Evolutionary conservation across 2,888 invertebrate species (phyloP).

Genomic region (Muscina levida): DNA sequence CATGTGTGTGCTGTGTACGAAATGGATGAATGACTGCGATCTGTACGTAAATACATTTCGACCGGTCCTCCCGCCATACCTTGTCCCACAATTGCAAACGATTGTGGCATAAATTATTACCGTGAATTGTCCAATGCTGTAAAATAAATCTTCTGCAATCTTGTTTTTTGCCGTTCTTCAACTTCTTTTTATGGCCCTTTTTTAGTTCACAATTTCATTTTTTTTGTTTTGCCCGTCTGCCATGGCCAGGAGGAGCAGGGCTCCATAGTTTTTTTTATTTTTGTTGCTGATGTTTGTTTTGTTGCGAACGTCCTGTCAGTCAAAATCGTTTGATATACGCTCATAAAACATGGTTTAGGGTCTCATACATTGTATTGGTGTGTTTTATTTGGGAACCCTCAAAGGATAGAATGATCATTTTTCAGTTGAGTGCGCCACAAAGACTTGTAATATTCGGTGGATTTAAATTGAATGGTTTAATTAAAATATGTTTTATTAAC

Average conservation of each 20-base stretch:
- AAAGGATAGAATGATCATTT: constrained; percentile 7
- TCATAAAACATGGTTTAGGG: constrained; percentile 61
- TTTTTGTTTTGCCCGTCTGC: constrained; percentile 54
- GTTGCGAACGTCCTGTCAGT: constrained; percentile 52
- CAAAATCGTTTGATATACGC: constrained; percentile 57
- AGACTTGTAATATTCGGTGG: background rate
- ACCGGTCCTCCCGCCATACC: constrained; percentile 45
- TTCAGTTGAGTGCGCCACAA: constrained; percentile 19
- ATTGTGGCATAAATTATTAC: constrained; percentile 77
- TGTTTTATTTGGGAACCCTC: constrained; percentile 18
- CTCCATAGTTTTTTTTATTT: constrained; percentile 17
- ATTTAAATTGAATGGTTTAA: background rate
- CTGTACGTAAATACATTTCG: constrained; percentile 27
- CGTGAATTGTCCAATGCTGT: constrained; percentile 74
- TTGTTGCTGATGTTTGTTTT: constrained; percentile 12
- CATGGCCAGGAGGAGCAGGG: constrained; percentile 32
- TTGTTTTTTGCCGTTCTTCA: constrained; percentile 59
- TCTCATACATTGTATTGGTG: constrained; percentile 2
- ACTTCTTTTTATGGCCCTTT: constrained; percentile 24
- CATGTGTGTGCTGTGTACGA: background rate
- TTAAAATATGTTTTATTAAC: constrained; percentile 19
- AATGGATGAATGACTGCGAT: constrained; percentile 46
- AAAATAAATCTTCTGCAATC: constrained; percentile 78
- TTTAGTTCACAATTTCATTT: constrained; percentile 36
- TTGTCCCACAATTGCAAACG: constrained; percentile 27